phyloP scores from a whole-genome alignment of 2,113 vertebrate genomes.

The Crotalus viridis region DNA sequence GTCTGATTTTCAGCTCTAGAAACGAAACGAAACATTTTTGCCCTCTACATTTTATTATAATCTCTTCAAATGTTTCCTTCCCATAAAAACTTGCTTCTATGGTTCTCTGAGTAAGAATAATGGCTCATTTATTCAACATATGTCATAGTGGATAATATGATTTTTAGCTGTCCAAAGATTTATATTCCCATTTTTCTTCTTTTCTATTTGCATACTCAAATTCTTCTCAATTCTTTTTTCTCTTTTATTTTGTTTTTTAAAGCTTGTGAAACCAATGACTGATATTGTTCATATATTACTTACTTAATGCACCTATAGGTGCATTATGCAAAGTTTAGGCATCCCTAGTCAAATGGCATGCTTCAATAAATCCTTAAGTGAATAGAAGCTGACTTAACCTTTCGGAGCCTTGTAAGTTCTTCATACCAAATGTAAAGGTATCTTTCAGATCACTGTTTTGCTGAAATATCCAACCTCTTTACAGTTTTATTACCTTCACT shows the following conservation, averaged over 20 bases:
- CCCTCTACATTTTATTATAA: constrained; percentile 32
- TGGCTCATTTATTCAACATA: constrained; percentile 56
- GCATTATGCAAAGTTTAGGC: background rate
- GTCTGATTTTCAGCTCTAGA: background rate
- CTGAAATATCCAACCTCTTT: background rate
- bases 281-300: background rate
- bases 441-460: background rate
- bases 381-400: background rate
- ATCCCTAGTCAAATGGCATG: background rate
- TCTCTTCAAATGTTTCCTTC: constrained; percentile 36
- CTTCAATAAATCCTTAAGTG: background rate
- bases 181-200: constrained; percentile 59
- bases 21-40: constrained; percentile 38
- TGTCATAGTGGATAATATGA: constrained; percentile 31
- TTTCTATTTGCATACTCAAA: constrained; percentile 29
- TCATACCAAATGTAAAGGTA: background rate
- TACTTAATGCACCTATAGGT: background rate
- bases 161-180: constrained; percentile 66
- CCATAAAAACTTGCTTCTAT: constrained; percentile 47
- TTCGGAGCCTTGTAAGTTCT: background rate
- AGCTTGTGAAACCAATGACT: background rate
- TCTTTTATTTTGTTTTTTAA: constrained; percentile 16
- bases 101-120: constrained; percentile 66
- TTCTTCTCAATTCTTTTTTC: constrained; percentile 14
- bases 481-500: background rate